phyloP scores from a whole-genome alignment of 2,113 vertebrate species.

The Hyla sarda region DNA sequence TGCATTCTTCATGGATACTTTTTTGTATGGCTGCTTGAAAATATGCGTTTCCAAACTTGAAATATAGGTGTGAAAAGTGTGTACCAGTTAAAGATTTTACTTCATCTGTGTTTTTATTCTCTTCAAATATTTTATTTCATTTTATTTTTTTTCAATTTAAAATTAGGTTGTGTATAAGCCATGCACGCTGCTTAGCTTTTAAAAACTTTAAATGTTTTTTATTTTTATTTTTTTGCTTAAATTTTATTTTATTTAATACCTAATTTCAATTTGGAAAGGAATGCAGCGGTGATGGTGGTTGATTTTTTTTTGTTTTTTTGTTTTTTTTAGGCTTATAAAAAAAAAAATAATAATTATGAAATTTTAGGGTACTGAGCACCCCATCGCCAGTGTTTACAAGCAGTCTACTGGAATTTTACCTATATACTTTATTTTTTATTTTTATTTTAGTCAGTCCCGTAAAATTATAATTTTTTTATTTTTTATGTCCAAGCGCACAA shows the following conservation, averaged over 20 bases:
- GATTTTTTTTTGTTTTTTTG: too few relatives aligned
- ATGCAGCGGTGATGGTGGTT: constrained; percentile 2
- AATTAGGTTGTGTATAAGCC: constrained; percentile 67
- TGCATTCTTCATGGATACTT: constrained; percentile 96
- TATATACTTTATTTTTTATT: neutral
- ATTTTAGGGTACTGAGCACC: neutral
- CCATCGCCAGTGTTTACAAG: neutral
- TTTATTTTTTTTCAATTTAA: constrained; percentile 52
- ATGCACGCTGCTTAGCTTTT: constrained; percentile 66
- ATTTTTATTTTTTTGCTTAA: constrained; percentile 42
- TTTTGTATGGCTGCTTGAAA: constrained; percentile 98
- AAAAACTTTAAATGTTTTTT: constrained; percentile 68
- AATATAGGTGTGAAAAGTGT: constrained; percentile 94
- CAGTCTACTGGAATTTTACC: neutral
- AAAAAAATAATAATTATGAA: neutral
- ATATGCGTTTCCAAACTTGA: constrained; percentile 95
- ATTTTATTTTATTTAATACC: constrained; percentile 54
- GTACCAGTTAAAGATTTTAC: constrained; percentile 83
- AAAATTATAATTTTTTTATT: neutral
- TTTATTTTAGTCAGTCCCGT: neutral
- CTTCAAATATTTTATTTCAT: constrained; percentile 60
- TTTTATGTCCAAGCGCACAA: neutral
- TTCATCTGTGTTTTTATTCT: constrained; percentile 78
- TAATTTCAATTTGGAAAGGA: constrained; percentile 68
- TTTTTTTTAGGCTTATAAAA: neutral